Percentiles rank a stretch among this genome's conserved stretches.
phyloP scores from a whole-genome alignment of 2,797 vertebrate species.

The Eulemur mongoz region DNA sequence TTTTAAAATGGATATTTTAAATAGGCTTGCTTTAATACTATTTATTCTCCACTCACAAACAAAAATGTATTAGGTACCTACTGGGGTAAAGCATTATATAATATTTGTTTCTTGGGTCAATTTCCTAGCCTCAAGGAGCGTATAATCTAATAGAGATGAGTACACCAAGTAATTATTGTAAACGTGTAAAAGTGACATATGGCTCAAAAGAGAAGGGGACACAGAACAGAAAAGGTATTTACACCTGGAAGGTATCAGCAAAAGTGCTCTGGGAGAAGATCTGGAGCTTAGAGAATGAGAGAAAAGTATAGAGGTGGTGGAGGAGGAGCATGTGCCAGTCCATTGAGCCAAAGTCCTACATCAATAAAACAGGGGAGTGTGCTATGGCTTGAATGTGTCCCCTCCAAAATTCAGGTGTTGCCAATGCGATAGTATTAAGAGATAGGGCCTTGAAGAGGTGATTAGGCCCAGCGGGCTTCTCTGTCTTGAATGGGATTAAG shows the following conservation, averaged over 20 bases:
- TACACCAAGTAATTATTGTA: background rate
- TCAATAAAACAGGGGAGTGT: background rate
- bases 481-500: background rate
- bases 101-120: background rate
- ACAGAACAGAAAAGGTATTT: background rate
- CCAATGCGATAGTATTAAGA: background rate
- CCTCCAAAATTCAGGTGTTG: background rate
- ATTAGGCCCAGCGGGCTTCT: background rate
- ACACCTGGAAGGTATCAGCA: background rate
- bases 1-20: slow-evolving; percentile 41
- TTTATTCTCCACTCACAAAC: background rate
- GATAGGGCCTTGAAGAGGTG: background rate
- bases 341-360: background rate
- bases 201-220: background rate
- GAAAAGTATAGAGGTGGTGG: background rate
- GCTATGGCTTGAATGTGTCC: background rate
- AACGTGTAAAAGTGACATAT: background rate
- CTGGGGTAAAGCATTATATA: background rate
- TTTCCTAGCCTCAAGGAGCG: background rate
- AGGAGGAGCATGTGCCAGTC: background rate
- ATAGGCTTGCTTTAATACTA: background rate
- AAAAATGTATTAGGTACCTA: background rate
- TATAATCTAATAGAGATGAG: background rate
- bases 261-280: background rate
- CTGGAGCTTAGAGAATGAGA: background rate